Percentiles rank a stretch among this genome's conserved stretches.
phyloP scores from a whole-genome alignment of 2,113 vertebrate genomes.

The Lycocorax pyrrhopterus region DNA sequence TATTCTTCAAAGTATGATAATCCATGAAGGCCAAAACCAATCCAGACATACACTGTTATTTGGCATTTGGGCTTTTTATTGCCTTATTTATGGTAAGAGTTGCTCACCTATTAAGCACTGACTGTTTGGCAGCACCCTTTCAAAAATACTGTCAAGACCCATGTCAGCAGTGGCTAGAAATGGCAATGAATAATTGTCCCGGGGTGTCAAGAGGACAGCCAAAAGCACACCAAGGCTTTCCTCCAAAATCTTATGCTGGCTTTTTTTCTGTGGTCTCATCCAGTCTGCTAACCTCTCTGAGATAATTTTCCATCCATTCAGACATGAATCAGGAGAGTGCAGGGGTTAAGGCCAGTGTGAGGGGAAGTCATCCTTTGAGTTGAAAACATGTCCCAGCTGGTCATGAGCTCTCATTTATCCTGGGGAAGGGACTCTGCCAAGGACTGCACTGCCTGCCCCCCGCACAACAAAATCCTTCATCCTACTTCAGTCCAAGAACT shows the following conservation, averaged over 20 bases:
- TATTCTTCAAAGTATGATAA: background rate
- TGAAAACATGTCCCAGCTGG: background rate
- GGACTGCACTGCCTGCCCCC: background rate
- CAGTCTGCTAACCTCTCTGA: background rate
- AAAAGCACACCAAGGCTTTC: background rate
- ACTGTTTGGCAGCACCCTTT: background rate
- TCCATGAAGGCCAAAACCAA: background rate
- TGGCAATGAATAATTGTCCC: background rate
- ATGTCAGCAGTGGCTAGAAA: background rate
- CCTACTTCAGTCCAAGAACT: background rate
- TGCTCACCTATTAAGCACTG: background rate
- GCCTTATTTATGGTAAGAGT: background rate
- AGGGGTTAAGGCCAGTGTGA: background rate
- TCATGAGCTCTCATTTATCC: background rate
- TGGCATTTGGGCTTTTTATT: background rate
- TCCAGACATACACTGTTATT: background rate
- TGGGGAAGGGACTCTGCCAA: background rate
- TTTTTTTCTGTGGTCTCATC: background rate
- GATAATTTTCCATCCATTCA: background rate
- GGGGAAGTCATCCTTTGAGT: background rate
- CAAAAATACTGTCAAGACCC: background rate
- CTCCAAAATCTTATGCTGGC: background rate
- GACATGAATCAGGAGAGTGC: rapidly evolving
- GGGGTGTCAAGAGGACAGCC: background rate
- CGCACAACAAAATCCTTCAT: background rate